Evolutionary conservation across 2,113 vertebrate species (phyloP), one percentile per base, ranked within the genome.

Genomic region (Eira barbara): DNA sequence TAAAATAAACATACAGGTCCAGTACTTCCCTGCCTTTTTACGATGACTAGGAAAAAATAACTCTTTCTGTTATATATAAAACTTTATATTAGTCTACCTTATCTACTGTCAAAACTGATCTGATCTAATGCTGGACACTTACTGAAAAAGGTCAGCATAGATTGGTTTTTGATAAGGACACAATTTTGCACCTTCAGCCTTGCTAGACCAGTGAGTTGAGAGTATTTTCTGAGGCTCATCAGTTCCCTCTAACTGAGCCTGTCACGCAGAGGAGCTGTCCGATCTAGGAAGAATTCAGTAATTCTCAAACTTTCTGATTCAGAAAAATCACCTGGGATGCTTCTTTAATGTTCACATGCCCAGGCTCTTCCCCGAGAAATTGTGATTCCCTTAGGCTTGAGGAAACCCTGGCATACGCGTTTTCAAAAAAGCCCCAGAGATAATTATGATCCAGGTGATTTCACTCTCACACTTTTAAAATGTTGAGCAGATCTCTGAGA

Each of bases 101-200:
- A 79, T 4, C 13, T 42, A 81, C 27, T 21, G 1, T 71, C 0
- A 3, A 65, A 80, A 2, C 36, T 73, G 25, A 81, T 88, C 49
- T 92, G 94, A 81, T 82, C 61, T 89, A 95, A n/a, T 15, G 57
- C 34, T 84, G 42, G 59, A 81, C 27, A 57, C 10, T 93, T 20
- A 87, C 20, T 89, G 23, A 47, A 79, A 89, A 92, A 52, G 47
- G 57, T 85, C 52, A 91, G 45, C 4, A 49, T 29, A 2, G 21
- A 90, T 3, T 67, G 71, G 47, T 18, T 95, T 97, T 91, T 80
- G 57, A 78, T 65, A 76, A 85, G 71, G 36, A 96, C 23, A 84
- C 34, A 94, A 55, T 92, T 59, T 14, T 73, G 36, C 11, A 27
- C 79, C 21, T 95, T 94, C 52, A 73, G 36, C 39, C 71, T 7